Evolutionary conservation across 1,140 invertebrate species (phyloP).

Genomic region (Dreissena polymorpha): DNA sequence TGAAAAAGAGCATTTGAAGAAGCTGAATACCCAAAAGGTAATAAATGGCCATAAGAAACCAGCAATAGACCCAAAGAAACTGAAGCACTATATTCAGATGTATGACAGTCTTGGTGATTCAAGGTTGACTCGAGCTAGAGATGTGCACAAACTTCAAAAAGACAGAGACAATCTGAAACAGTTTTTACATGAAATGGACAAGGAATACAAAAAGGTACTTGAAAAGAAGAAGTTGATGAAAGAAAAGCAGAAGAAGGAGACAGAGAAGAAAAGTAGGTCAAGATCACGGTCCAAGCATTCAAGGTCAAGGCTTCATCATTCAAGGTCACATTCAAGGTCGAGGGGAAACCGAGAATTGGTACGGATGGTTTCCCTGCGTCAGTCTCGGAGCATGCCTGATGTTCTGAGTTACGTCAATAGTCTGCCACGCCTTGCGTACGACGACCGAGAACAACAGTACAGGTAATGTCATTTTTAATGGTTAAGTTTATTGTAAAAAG

Average conservation of each 20-base stretch:
- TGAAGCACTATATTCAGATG: slow-evolving; percentile 33
- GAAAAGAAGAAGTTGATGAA: slow-evolving; percentile 32
- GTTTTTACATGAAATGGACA: slow-evolving; percentile 24
- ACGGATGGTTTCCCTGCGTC: slow-evolving; percentile 40
- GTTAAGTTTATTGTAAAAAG: too few relatives aligned
- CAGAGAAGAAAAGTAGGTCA: slow-evolving; percentile 17
- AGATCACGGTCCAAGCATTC: not conserved
- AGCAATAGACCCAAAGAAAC: slow-evolving; percentile 30
- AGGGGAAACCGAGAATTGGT: slow-evolving; percentile 47
- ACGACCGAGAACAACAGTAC: not conserved
- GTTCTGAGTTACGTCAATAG: slow-evolving; percentile 47
- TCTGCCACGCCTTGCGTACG: slow-evolving; percentile 1
- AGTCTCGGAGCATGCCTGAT: slow-evolving; percentile 45
- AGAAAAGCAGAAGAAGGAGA: slow-evolving; percentile 33
- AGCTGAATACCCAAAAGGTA: not conserved
- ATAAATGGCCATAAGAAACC: slow-evolving; percentile 17
- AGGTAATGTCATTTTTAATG: too few relatives aligned
- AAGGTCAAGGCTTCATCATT: not conserved
- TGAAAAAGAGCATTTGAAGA: slow-evolving; percentile 5
- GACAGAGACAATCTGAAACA: slow-evolving; percentile 32
- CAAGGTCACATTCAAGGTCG: slow-evolving; percentile 6
- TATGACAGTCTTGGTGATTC: slow-evolving; percentile 32
- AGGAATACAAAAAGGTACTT: slow-evolving; percentile 36
- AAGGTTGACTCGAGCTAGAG: not conserved
- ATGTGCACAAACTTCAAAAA: slow-evolving; percentile 18